Conservation (phyloP, 2,113 vertebrate genomes). For the Bos javanicus region DNA sequence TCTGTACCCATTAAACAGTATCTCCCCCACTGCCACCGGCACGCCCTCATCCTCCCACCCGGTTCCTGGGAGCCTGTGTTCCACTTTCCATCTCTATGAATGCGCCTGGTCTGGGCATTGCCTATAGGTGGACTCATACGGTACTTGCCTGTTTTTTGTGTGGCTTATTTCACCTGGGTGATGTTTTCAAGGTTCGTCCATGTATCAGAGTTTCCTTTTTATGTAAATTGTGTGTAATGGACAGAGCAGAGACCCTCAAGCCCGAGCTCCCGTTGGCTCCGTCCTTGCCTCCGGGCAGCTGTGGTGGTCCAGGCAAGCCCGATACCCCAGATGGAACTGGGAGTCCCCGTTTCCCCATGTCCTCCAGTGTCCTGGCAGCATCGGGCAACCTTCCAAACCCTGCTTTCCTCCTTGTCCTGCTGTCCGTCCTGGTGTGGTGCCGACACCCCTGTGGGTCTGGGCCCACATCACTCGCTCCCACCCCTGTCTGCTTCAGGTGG, state of each 20-base stretch:
- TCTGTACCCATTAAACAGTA: not conserved
- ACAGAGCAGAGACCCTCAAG: not conserved
- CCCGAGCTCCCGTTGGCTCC: accelerated
- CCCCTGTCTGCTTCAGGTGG: too few species aligned
- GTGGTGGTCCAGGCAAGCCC: not conserved
- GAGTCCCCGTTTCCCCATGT: accelerated
- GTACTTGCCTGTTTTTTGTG: not conserved
- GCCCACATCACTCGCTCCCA: not conserved
- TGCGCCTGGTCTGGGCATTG: not conserved
- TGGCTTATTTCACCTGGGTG: not conserved
- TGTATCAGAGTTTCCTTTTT: not conserved
- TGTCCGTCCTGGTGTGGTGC: not conserved
- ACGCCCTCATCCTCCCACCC: accelerated
- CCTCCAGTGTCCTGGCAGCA: too few species aligned
- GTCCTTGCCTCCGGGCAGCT: not conserved
- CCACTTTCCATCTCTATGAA: not conserved
- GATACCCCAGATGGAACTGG: not conserved
- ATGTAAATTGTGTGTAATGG: not conserved
- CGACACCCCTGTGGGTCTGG: accelerated
- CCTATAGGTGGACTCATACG: not conserved
- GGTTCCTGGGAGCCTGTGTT: not conserved
- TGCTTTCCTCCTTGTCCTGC: not conserved
- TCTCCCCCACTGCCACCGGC: accelerated
- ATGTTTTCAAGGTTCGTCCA: not conserved
- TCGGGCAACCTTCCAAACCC: not conserved